Base-by-base conservation (phyloP, 2,113 vertebrate genomes). In the Carassius gibelio region DNA sequence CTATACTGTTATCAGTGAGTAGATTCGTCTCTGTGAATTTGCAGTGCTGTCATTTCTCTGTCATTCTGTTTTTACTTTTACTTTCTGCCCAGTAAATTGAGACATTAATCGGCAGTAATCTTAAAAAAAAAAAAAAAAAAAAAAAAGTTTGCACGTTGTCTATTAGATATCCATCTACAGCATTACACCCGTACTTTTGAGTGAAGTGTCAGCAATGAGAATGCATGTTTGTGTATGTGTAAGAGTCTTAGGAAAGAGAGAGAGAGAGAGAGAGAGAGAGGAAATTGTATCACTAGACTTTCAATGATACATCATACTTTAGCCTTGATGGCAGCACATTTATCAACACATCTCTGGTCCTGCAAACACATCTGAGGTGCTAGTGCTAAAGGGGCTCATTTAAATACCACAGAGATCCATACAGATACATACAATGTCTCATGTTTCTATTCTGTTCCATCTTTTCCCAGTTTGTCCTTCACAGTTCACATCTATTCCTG, bases 251-350 rank as follows among this genome's bases (percentile, higher is more conserved):
- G 5, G 38, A 8, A 34, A 42, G 26, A 59, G 83, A 80, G 36
- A 81, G 30, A 45, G 4, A 42, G 23, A 59, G 83, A 79, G 36
- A 81, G 30, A 45, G 4, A 78, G 57, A 57, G 52, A 69, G 30
- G n/a, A 64, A 4, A 1, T 80, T 3, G 17, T 17, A 69, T 69
- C 42, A 50, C 23, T 69, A 82, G 62, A 8, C 17, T 2, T 81
- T 82, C 64, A 82, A 52, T 68, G 80, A 82, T 45, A 36, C 64
- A 66, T 82, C 80, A 69, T 52, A 82, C 45, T 79, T 26, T 38
- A 78, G 75, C 84, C 48, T 78, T 77, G 74, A 52, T 77, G 26
- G 83, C 83, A 84, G n/a, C 83, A 59, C 64, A 50, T 71, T 64
- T 59, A 80, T 23, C 62, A n/a, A 55, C 75, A 72, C 64, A 71